Conservation (phyloP, 2,797 vertebrate genomes). For the Acanthiza pusilla region DNA sequence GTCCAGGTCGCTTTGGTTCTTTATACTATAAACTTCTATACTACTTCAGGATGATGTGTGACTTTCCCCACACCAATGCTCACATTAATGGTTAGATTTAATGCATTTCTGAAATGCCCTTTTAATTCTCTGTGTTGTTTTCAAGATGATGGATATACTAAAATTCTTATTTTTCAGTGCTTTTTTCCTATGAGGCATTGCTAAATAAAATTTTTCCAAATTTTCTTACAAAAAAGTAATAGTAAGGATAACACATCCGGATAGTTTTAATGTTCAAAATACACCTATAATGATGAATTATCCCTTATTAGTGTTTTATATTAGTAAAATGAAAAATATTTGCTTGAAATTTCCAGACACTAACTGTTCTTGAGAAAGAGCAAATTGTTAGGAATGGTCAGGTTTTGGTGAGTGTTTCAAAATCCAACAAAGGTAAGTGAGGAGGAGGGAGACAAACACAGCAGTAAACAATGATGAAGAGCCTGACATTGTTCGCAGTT, state of each 20-base stretch:
- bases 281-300: not conserved
- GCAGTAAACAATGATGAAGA: not conserved
- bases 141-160: not conserved
- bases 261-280: not conserved
- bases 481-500: not conserved
- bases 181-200: not conserved
- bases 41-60: not conserved
- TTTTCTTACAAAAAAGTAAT: not conserved
- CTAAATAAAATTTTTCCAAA: accelerated
- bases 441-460: not conserved
- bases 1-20: not conserved
- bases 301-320: not conserved
- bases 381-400: not conserved
- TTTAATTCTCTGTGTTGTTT: not conserved
- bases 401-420: not conserved
- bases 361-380: not conserved
- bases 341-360: not conserved
- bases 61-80: not conserved
- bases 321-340: not conserved
- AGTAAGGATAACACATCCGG: not conserved
- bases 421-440: not conserved
- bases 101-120: not conserved
- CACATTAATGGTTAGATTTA: not conserved
- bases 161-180: not conserved
- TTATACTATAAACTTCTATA: not conserved